Conservation (phyloP, 2,113 vertebrate species). For the Panthera uncia region DNA sequence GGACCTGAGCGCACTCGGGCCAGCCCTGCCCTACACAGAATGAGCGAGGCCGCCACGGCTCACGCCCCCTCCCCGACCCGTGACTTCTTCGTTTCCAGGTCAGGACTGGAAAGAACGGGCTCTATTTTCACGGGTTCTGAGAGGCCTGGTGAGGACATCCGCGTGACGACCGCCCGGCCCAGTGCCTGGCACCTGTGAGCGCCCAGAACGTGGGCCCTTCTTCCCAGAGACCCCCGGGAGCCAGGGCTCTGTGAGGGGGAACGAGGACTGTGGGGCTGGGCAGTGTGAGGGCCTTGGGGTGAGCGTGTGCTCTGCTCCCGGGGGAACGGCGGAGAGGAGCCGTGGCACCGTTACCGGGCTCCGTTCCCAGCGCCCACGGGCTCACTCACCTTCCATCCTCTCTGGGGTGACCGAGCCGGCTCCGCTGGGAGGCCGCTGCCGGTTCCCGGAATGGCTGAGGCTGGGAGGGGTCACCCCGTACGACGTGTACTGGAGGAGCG, state of each 20-base stretch:
- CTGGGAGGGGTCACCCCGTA: constrained; percentile 95
- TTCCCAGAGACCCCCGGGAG: background rate
- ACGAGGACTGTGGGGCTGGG: too few relatives aligned
- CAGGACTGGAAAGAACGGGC: background rate
- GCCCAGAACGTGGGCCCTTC: rapidly evolving
- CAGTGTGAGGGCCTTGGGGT: rapidly evolving
- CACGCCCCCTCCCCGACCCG: background rate
- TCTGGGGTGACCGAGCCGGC: constrained; percentile 87
- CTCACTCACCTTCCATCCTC: constrained; percentile 94
- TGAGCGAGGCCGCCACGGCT: background rate
- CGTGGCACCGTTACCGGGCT: too few relatives aligned
- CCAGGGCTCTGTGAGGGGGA: background rate
- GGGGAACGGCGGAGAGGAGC: background rate
- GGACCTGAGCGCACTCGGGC: rapidly evolving
- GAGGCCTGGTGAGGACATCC: background rate
- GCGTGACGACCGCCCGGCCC: background rate
- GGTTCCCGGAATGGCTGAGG: constrained; percentile 94
- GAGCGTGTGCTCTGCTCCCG: background rate
- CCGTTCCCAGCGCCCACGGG: rapidly evolving
- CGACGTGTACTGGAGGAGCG: constrained; percentile 96
- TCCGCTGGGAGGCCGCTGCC: constrained; percentile 90
- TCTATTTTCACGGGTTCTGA: background rate
- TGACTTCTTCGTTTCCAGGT: background rate
- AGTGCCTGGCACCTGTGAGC: background rate
- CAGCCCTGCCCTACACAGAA: rapidly evolving